Evolutionary conservation across 2,113 vertebrate genomes (phyloP), one percentile per base, ranked within the genome.

Genomic region (Epinephelus fuscoguttatus): DNA sequence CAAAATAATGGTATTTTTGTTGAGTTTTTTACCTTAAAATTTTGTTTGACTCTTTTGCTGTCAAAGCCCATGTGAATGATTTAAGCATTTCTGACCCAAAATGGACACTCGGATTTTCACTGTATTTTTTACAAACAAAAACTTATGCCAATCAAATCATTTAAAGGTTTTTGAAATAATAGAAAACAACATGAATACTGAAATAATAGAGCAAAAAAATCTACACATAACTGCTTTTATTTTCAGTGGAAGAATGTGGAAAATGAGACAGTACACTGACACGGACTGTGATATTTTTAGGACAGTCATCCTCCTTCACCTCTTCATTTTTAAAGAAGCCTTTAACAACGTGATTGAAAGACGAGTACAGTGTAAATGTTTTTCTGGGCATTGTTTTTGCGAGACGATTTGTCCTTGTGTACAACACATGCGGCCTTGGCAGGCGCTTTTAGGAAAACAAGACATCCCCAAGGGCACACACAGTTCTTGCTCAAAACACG

Each of bases 381-480:
- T 70, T 78, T 82, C 40, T 47, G 25, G 30, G 33, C 0, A 25
- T 61, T 84, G 80, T 76, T 77, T 87, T 84, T 83, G 53, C 30
- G 64, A 67, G 17, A 49, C 1, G 4, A 9, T 4, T 30, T 66
- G 64, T 85, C 80, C 75, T 77, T 60, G 70, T 80, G 67, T 62
- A 14, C n/a, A 55, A 18, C 68, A 33, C 56, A 33, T 33, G 49
- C 50, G 77, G 68, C 63, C 57, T 78, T 55, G 49, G 55, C 75
- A 23, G 56, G 27, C 33, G 53, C 45, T 82, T 79, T 66, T 27
- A 80, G 60, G 42, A 77, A 85, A 85, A 89, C 80, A 84, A 67
- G 79, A 50, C n/a, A 7, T 82, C 81, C 75, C 75, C 37, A 50
- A 80, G 68, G 87, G 86, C 77, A 62, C 30, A 57, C 53, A 33